Evolutionary conservation across 2,797 vertebrate genomes (phyloP), one percentile per base, ranked within the genome.

Genomic region (Coracias cyanogaster): DNA sequence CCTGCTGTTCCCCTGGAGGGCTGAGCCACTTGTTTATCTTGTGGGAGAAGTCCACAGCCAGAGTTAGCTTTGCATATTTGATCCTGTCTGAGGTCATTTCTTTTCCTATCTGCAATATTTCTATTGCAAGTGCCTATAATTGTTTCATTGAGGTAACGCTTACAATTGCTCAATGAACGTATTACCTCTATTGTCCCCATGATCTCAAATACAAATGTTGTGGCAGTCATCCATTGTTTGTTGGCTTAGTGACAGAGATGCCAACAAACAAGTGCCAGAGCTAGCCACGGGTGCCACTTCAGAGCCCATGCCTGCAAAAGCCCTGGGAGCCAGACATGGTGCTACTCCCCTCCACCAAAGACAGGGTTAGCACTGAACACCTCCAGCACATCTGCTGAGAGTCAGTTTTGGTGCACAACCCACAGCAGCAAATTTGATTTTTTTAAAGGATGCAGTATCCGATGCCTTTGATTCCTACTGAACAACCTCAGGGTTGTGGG

Each of bases 31-130:
- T 97, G 80, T 96, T 97, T 95, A 86, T 64, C 89, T 95, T 93
- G 86, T 90, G 93, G 95, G 94, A 95, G 95, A 96, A 91, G 94
- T 91, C 91, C 22, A 6, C 35, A 55, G 83, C 77, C 67, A 76
- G 45, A 71, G 94, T 88, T 88, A 94, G 90, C 70, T 93, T 91
- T 95, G 86, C 37, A 4, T 97, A 90, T 97, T 96, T 94, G 95
- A 96, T 95, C 91, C 89, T 90, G 91, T 94, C 74, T 97, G 95
- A 97, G 88, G 96, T 97, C 2, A 95, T 81, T 94, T 86, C 91
- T 92, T 65, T 72, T 92, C 88, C 90, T 96, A 91, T 84, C 91
- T 82, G 64, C 58, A 81, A n/a, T 85, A 89, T 78, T 95, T 71
- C 88, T 85, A 31, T 29, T 71, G 60, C 64, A 43, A 74, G 81